A percentile compares a stretch with the other conserved stretches of the same genome.
These are phyloP conservation scores for Procavia capensis DNA, from an alignment of 2,113 vertebrate genomes.

Conservation along the genomic window DNA sequence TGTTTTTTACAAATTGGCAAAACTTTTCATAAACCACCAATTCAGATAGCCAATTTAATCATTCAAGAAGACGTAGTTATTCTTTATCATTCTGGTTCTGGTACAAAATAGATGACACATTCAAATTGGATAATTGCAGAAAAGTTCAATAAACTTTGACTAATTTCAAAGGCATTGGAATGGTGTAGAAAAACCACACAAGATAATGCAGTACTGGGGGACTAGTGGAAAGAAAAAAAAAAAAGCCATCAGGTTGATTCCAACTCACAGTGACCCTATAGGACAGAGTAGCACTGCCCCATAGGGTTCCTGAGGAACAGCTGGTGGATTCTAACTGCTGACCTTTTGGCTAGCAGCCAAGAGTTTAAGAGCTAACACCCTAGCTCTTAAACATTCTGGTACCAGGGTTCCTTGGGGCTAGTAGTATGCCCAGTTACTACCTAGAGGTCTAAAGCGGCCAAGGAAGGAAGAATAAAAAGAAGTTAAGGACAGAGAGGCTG, in stretches of 20 bases:
- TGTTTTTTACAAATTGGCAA: conserved; percentile 15
- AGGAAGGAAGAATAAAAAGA: background rate
- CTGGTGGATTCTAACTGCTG: no score
- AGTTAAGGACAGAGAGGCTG: background rate
- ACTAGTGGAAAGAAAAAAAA: background rate
- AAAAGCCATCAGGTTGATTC: no score
- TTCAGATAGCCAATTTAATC: background rate
- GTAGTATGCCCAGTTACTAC: background rate
- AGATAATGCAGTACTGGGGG: background rate
- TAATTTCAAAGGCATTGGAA: conserved; percentile 28
- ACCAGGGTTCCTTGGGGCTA: background rate
- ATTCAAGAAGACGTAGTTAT: conserved; percentile 13
- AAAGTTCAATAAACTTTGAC: conserved; percentile 3
- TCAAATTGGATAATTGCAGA: background rate
- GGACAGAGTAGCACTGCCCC: no score
- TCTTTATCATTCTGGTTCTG: background rate
- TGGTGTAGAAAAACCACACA: background rate
- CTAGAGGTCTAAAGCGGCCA: background rate
- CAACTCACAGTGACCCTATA: no score
- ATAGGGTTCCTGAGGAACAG: no score
- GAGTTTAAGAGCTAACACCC: no score
- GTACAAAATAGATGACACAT: background rate
- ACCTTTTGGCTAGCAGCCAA: no score
- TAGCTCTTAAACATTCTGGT: no score
- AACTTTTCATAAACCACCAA: conserved; percentile 34